Conservation (phyloP, 2,113 vertebrate species). For the Tamias sibiricus region DNA sequence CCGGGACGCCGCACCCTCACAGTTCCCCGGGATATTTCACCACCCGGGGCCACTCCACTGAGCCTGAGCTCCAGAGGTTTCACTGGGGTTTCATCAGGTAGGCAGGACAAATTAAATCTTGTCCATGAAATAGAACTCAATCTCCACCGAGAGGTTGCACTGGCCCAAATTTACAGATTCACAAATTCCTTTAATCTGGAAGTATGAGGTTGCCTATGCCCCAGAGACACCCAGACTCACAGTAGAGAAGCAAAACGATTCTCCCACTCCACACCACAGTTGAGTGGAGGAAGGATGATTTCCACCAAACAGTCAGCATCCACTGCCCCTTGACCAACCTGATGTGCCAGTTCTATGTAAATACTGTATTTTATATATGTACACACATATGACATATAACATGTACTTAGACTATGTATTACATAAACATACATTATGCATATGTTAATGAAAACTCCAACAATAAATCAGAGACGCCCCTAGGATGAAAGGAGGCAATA, state of each 20-base stretch:
- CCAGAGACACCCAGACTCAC: not conserved
- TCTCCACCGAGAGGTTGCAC: not conserved
- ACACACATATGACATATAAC: no score
- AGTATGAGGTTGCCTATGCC: not conserved
- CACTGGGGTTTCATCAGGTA: not conserved
- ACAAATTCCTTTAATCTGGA: not conserved
- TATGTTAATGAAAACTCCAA: not conserved
- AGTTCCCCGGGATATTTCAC: not conserved
- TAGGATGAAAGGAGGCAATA: not conserved
- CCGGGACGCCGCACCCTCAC: rapidly evolving
- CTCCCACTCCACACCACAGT: not conserved
- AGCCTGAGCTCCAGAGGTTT: not conserved
- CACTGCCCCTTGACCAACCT: not conserved
- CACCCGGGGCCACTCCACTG: no score
- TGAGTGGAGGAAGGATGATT: not conserved
- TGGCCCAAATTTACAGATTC: not conserved
- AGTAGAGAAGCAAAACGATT: not conserved
- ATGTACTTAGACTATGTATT: no score
- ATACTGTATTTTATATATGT: no score
- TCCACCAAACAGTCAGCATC: not conserved
- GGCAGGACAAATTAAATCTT: not conserved
- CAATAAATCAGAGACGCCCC: not conserved
- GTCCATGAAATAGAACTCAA: no score
- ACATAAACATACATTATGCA: no score
- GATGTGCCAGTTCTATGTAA: rapidly evolving